Percentiles rank a stretch among this genome's conserved stretches.
These are phyloP conservation scores for Clepsis dumicolana DNA, from an alignment of 2,888 invertebrate species.

Conservation along the genomic window DNA sequence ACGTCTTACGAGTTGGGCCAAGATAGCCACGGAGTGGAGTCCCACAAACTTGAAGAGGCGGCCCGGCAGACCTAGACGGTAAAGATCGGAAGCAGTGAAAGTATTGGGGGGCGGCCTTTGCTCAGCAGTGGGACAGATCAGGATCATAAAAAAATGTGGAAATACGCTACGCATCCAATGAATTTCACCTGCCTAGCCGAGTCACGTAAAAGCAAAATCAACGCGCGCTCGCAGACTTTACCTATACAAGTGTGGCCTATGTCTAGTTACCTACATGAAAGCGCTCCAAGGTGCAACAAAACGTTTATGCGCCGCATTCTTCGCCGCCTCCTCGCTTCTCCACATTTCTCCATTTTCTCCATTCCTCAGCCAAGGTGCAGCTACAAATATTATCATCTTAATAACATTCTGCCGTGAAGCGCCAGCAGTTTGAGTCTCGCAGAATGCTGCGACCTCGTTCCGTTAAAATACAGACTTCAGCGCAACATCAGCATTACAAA, in stretches of 20 bases:
- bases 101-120: too few species aligned
- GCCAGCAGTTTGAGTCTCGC: constrained; percentile 3
- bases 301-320: constrained; percentile 11
- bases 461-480: constrained; percentile 17
- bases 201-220: background rate
- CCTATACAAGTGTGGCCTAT: too few species aligned
- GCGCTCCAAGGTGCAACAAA: background rate
- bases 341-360: background rate
- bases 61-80: too few species aligned
- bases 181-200: too few species aligned
- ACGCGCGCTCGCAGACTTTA: background rate
- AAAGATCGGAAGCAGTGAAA: too few species aligned
- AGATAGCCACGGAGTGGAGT: too few species aligned
- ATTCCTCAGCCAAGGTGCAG: constrained; percentile 8
- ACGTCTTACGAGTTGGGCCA: too few species aligned
- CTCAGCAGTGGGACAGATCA: too few species aligned
- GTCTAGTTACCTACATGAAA: too few species aligned
- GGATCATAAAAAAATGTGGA: too few species aligned
- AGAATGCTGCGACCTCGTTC: constrained; percentile 24
- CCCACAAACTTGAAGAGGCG: too few species aligned
- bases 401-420: constrained; percentile 21
- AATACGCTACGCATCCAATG: too few species aligned
- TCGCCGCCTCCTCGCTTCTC: constrained; percentile 8
- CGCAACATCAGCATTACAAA: constrained; percentile 34
- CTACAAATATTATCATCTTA: constrained; percentile 41